Evolutionary conservation across 2,113 vertebrate species (phyloP).

Genomic region (Protobothrops mucrosquamatus): DNA sequence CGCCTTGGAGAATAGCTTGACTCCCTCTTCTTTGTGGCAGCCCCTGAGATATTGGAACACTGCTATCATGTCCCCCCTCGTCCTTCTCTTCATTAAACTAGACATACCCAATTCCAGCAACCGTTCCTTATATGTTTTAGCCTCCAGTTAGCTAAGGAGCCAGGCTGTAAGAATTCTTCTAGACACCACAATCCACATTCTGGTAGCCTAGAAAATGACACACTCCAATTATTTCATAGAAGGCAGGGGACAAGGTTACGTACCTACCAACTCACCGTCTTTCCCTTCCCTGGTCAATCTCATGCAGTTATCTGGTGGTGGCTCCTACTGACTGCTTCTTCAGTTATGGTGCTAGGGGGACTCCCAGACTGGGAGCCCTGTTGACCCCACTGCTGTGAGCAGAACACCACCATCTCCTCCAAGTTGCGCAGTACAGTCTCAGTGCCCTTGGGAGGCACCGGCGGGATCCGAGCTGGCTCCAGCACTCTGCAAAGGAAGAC

Average conservation of each 20-base stretch:
- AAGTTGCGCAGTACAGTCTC: slow-evolving; percentile 47
- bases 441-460: not conserved
- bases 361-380: not conserved
- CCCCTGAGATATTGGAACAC: too few relatives aligned
- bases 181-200: not conserved
- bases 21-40: too few relatives aligned
- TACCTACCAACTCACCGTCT: not conserved
- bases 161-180: not conserved
- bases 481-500: slow-evolving; percentile 1
- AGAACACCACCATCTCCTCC: slow-evolving; percentile 50
- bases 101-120: too few relatives aligned
- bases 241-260: not conserved
- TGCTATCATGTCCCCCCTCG: too few relatives aligned
- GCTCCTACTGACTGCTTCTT: slow-evolving; percentile 26
- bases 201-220: not conserved
- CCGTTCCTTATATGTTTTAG: too few relatives aligned
- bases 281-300: not conserved
- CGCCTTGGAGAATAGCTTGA: too few relatives aligned
- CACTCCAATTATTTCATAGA: not conserved
- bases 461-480: not conserved
- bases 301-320: not conserved
- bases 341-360: not conserved
- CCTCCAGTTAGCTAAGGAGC: not conserved
- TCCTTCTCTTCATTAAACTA: too few relatives aligned
- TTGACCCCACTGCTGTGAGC: slow-evolving; percentile 18